Conservation (phyloP, 92 coral and sea anemone genomes). For the Porites cylindrica region DNA sequence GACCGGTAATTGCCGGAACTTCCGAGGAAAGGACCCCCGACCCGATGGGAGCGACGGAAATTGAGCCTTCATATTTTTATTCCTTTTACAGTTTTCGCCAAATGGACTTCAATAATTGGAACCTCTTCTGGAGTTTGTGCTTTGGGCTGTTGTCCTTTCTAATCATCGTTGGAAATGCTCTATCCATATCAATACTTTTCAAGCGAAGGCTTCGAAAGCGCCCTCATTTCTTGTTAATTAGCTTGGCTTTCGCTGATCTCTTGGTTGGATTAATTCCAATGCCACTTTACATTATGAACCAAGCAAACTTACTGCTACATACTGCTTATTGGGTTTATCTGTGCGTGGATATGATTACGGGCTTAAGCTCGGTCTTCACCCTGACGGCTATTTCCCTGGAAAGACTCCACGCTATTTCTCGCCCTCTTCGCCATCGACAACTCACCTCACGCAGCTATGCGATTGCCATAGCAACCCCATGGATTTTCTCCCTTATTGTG, state of each 20-base stretch:
- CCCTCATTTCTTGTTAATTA: conserved; percentile 60
- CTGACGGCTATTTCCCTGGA: conserved; percentile 56
- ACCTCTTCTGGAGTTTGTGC: conserved; percentile 46
- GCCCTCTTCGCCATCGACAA: conserved; percentile 62
- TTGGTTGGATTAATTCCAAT: conserved; percentile 58
- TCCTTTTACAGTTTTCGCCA: too few relatives aligned
- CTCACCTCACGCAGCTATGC: neutral
- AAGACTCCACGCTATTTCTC: conserved; percentile 54
- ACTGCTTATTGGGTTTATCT: too few relatives aligned
- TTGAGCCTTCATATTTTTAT: too few relatives aligned
- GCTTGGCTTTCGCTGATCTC: conserved; percentile 70
- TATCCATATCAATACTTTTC: conserved; percentile 41
- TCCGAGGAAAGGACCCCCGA: too few relatives aligned
- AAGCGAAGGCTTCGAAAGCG: conserved; percentile 49
- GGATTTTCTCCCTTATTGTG: conserved; percentile 27
- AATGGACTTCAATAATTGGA: conserved; percentile 27
- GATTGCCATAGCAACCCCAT: conserved; percentile 40
- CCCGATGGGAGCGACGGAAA: too few relatives aligned
- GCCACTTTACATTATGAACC: conserved; percentile 13
- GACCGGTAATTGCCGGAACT: too few relatives aligned
- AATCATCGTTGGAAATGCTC: conserved; percentile 52
- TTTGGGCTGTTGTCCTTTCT: conserved; percentile 39
- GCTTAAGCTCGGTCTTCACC: conserved; percentile 60
- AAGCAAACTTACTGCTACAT: too few relatives aligned
- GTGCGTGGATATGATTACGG: conserved; percentile 47